Evolutionary conservation across 92 coral and sea anemone species (phyloP), one percentile per base, ranked within the genome.

Genomic region (Pocillopora grandis): DNA sequence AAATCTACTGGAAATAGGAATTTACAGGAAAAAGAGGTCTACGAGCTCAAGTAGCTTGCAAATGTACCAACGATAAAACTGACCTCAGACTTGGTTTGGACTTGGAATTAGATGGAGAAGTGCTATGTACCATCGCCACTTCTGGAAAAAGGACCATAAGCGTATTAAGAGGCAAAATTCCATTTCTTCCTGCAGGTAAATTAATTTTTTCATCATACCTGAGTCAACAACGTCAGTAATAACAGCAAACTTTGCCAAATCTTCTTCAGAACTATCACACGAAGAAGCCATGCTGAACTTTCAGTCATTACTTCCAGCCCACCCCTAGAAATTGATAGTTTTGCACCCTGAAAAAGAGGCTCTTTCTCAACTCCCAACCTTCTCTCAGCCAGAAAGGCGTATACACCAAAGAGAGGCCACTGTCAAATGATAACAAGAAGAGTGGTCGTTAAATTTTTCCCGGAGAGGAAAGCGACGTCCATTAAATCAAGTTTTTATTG

Each of bases 251-350:
- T 89, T 87, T 37, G 83, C 92, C 75, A 87, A 86, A 42, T 92
- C 93, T 76, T 93, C 95, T 35, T 92, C 95, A 13, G 90, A 88
- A 18, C 93, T 86, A 36, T 91, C 83, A 19, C 73, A 80, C 6
- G 91, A 86, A 67, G 95, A 72, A 85, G 93, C 98, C 98, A 94
- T 94, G 62, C 89, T 93, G 86, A 68, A 67, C 18, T 14, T 6
- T 69, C 14, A 13, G 10, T 20, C 52, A 52, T 1, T 59, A 3
- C 6, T 10, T 42, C 85, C 56, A 4, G 83, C 1, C 83, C 15
- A 48, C 57, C 58, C 57, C 1, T 42, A 7, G 1, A 19, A 21
- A 56, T 27, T 21, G 2, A 0, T 1, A 11, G 0, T 69, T 31
- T 80, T 80, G 67, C 36, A 19, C 19, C 62, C 36, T 68, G 58